Evolutionary conservation across 2,888 invertebrate genomes (phyloP), one percentile per base, ranked within the genome.

Genomic region (Abscondita cerata): DNA sequence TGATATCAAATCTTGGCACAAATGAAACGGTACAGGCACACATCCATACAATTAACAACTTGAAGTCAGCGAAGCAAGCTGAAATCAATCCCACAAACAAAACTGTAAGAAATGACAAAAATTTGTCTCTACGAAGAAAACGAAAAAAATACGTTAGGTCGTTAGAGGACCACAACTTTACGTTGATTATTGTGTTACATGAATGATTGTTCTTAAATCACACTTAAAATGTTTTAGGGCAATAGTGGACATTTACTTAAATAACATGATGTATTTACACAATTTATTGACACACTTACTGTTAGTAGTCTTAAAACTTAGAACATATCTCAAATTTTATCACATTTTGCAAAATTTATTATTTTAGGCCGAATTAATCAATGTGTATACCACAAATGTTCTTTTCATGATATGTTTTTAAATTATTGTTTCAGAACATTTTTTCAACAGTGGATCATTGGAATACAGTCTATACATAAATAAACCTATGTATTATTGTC

Each of bases 191-290:
- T 72, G 70, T 69, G 67, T 71, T 72, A 72, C 71, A 73, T 68
- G 72, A 73, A 75, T 75, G 75, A 75, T 76, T 76, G 75, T 76
- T 74, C 71, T 71, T 66, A 65, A 75, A 74, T 75, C 73, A 76
- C 75, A 74, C 74, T 69, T 66, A 72, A 73, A 67, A 68, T 67
- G 62, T 67, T 73, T 70, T 74, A 76, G 77, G 77, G 78, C 77
- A 77, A 79, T 76, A 76, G 78, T 75, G n/a, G n/a, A 78, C 79
- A 79, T 77, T 71, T 71, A 74, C 68, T 69, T 73, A 67, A 70
- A 74, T 74, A 78, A 76, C 76, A 75, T 72, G 73, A 69, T 59
- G 48, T 48, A 48, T 52, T 46, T 47, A 59, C 52, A 41, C 55
- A 55, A 64, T 59, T 46, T n/a, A n/a, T n/a, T 52, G 63, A 51